Evolutionary conservation across 2,797 vertebrate genomes (phyloP).

Genomic region (Tenualosa ilisha): DNA sequence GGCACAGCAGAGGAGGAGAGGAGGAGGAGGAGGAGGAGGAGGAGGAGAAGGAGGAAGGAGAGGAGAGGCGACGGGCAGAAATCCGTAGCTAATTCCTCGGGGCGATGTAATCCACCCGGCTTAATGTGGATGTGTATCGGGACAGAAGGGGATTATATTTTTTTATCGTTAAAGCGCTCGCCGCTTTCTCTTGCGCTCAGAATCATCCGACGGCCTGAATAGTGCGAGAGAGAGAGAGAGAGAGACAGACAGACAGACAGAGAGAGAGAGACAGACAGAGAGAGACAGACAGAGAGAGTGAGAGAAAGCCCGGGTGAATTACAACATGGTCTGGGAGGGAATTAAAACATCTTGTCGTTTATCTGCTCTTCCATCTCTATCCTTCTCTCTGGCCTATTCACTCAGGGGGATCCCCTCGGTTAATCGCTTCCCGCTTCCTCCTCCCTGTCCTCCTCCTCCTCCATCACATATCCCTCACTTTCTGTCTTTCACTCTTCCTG

Average conservation of each 20-base stretch:
- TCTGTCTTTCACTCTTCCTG: neutral
- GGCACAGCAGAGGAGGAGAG: neutral
- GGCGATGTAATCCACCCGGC: conserved; percentile 32
- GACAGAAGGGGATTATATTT: conserved; percentile 19
- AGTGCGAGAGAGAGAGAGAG: neutral
- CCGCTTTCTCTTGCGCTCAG: neutral
- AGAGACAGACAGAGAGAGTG: conserved; percentile 15
- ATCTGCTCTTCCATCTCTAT: conserved; percentile 55
- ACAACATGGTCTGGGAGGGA: conserved; percentile 64
- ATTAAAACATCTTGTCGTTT: conserved; percentile 66
- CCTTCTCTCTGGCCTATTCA: conserved; percentile 46
- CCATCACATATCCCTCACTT: neutral
- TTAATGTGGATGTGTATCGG: conserved; percentile 42
- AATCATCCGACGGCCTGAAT: neutral
- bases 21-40: neutral
- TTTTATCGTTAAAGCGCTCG: neutral
- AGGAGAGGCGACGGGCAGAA: neutral
- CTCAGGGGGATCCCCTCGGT: neutral
- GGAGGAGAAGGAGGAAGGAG: neutral
- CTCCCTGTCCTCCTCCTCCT: neutral
- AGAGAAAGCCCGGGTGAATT: conserved; percentile 67
- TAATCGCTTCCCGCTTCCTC: neutral
- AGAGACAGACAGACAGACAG: conserved; percentile 21
- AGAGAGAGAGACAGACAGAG: neutral
- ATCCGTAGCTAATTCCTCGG: neutral